phyloP scores from a whole-genome alignment of 1,140 invertebrate genomes.

The Bradysia coprophila region DNA sequence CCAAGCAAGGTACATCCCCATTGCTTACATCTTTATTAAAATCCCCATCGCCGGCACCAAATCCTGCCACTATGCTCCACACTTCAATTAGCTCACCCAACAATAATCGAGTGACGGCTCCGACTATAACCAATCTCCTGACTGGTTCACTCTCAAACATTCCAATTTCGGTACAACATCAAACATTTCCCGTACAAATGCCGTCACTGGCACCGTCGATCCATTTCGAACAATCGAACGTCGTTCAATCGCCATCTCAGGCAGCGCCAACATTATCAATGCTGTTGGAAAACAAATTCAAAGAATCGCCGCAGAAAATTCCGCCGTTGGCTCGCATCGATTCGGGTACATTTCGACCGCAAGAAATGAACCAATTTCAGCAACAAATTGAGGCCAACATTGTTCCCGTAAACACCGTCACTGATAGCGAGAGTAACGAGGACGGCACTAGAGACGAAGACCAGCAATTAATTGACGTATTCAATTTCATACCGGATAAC shows the following conservation, averaged over 20 bases:
- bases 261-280: constrained; percentile 44
- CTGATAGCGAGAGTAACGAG: neutral
- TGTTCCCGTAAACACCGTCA: neutral
- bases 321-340: neutral
- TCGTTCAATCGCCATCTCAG: constrained; percentile 29
- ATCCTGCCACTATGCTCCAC: constrained; percentile 24
- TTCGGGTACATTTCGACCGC: neutral
- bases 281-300: constrained; percentile 36
- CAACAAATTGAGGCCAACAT: no score
- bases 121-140: constrained; percentile 30
- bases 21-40: constrained; percentile 66
- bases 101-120: constrained; percentile 21
- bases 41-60: constrained; percentile 36
- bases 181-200: constrained; percentile 1
- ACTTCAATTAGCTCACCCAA: constrained; percentile 22
- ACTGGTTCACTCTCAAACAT: constrained; percentile 18
- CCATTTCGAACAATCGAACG: neutral
- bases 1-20: constrained; percentile 33
- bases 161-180: neutral
- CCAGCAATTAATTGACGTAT: constrained; percentile 15
- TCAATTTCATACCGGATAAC: constrained; percentile 12
- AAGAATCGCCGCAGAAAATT: neutral
- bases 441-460: constrained; percentile 9
- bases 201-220: neutral
- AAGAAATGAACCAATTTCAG: no score